Base-by-base conservation (phyloP, 2,888 invertebrate species). In the Oscheius sp. region DNA sequence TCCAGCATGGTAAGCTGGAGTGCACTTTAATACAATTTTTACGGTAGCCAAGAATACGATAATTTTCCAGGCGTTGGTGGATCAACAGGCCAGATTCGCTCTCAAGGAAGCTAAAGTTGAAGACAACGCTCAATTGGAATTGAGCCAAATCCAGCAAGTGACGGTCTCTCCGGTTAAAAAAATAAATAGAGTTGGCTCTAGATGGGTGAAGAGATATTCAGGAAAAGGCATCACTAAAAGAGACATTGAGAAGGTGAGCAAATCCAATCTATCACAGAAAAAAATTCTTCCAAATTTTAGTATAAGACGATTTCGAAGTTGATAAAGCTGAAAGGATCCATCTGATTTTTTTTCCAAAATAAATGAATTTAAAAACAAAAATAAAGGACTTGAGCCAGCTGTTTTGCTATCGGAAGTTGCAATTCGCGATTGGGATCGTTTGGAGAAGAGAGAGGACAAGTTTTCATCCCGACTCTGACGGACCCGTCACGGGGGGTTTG, bases 401-500 rank as follows among this genome's bases (percentile, higher is more conserved):
- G 61, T 61, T 61, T n/a, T 61, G 61, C 45, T 61, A 61, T 61
- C 61, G 61, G 61, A 61, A 61, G 61, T 61, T 61, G 42, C 45
- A 61, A 61, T 34, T 57, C 37, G 42, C 33, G 61, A 61, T 61
- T 61, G 61, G n/a, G 61, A 61, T 61, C 61, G 37, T 15, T 15
- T n/a, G n/a, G n/a, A n/a, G n/a, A n/a, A n/a, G n/a, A n/a, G n/a
- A n/a, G 20, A 29, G 42, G 45, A 61, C 61, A 20, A 15, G 61
- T 61, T 61, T n/a, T n/a, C n/a, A n/a, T n/a, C n/a, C 61, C 61
- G 20, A 25, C 55, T n/a, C n/a, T 10, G 34, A 29, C 61, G 42
- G 42, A 61, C 42, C 42, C 29, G 61, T 61, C 45, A 45, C 31
- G 23, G n/a, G n/a, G n/a, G n/a, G n/a, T n/a, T n/a, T n/a, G n/a